A percentile compares a stretch with the other conserved stretches of the same genome.
Conservation (phyloP, 2,888 invertebrate genomes). For the Drosophila longiperda region DNA sequence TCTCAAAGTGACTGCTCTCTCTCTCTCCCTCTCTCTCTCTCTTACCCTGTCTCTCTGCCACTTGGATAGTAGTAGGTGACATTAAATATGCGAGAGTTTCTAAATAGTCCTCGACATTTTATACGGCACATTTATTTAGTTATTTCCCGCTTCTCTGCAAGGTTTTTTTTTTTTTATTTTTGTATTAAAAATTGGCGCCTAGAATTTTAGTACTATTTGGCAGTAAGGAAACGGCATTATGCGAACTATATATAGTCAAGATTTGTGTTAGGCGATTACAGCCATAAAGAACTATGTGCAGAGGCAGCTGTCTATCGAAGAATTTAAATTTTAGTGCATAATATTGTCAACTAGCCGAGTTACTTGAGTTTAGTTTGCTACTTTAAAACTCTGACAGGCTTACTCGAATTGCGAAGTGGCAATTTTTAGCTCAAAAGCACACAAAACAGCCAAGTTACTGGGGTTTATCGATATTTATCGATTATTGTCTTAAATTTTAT, state of each 20-base stretch:
- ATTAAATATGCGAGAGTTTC: constrained; percentile 37
- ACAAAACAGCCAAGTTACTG: not conserved
- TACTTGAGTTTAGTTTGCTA: not conserved
- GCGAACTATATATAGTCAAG: constrained; percentile 27
- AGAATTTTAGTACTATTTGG: constrained; percentile 58
- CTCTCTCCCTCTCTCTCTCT: not conserved
- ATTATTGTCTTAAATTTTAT: not conserved
- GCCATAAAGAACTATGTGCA: constrained; percentile 17
- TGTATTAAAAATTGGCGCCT: constrained; percentile 56
- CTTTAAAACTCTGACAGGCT: not conserved
- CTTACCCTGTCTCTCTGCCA: not conserved
- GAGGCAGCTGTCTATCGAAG: constrained; percentile 11
- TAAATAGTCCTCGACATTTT: constrained; percentile 58
- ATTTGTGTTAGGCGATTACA: constrained; percentile 29
- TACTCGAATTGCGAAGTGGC: not conserved
- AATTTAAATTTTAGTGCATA: constrained; percentile 1
- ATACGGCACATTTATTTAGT: constrained; percentile 73
- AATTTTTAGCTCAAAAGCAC: not conserved
- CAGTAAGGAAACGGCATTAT: constrained; percentile 8
- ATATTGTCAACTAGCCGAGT: not conserved
- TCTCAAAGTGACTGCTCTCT: constrained; percentile 16
- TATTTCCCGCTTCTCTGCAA: constrained; percentile 25
- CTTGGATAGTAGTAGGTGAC: constrained; percentile 31
- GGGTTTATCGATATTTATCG: not conserved
- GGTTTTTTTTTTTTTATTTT: constrained; percentile 10